Evolutionary conservation across 1,140 invertebrate genomes (phyloP).

Genomic region (Coelopa frigida): DNA sequence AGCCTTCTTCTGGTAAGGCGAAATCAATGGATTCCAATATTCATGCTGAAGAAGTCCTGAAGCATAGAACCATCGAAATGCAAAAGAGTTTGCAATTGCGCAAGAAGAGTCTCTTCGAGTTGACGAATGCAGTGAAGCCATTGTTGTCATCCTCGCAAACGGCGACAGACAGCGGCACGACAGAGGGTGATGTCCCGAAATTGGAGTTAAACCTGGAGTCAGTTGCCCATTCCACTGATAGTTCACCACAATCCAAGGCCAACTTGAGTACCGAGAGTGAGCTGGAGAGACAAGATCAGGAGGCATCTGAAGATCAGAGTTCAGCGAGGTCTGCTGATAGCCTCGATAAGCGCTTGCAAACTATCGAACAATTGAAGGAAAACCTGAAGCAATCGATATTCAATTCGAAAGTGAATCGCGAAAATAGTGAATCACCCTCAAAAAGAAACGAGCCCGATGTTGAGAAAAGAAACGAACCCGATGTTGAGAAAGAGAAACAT

Average conservation of each 20-base stretch:
- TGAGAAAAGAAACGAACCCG: background rate
- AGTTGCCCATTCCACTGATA: background rate
- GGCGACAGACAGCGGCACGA: background rate
- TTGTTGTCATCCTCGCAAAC: background rate
- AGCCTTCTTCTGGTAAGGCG: background rate
- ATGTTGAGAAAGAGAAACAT: background rate
- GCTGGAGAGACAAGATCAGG: background rate
- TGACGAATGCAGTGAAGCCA: constrained; percentile 5
- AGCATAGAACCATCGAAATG: background rate
- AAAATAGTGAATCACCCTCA: background rate
- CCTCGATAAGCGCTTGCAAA: constrained; percentile 2
- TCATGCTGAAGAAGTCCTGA: constrained; percentile 1
- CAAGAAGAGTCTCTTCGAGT: constrained; percentile 6
- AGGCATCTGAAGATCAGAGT: background rate
- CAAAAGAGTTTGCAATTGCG: background rate
- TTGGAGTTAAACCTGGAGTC: constrained; percentile 5
- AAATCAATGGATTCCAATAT: background rate
- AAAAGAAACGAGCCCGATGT: background rate
- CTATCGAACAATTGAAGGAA: constrained; percentile 8
- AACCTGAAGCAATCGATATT: constrained; percentile 1
- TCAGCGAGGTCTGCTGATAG: background rate
- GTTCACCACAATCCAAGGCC: background rate
- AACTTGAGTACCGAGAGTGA: background rate
- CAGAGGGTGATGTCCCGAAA: background rate
- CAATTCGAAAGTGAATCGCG: constrained; percentile 7